phyloP scores from a whole-genome alignment of 2,888 invertebrate genomes.

The Andrena flavipes region DNA sequence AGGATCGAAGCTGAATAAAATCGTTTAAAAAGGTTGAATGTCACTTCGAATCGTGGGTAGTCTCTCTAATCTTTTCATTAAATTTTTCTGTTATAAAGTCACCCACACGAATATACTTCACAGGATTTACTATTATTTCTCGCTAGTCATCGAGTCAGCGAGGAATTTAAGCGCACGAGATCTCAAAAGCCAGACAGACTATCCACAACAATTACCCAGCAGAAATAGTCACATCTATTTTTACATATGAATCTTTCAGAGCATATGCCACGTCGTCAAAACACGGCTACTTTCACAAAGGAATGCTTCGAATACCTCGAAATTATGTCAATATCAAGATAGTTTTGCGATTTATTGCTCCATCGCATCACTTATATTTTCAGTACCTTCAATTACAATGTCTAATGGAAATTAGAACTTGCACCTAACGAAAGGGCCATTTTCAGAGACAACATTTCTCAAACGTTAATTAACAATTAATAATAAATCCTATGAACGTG shows the following conservation, averaged over 20 bases:
- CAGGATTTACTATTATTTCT: background rate
- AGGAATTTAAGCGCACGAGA: constrained; percentile 7
- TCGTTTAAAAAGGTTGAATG: too few relatives aligned
- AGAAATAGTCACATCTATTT: constrained; percentile 54
- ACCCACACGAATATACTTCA: background rate
- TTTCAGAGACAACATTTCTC: too few relatives aligned
- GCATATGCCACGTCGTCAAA: constrained; percentile 32
- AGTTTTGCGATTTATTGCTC: background rate
- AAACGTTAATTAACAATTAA: too few relatives aligned
- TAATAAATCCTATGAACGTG: too few relatives aligned
- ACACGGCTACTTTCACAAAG: background rate
- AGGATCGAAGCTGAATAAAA: too few relatives aligned
- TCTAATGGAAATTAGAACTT: background rate
- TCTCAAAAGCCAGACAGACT: constrained; percentile 9
- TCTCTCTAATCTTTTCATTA: too few relatives aligned
- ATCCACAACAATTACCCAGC: constrained; percentile 26
- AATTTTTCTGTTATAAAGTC: background rate
- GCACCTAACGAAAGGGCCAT: too few relatives aligned
- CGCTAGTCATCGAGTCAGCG: background rate
- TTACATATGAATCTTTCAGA: constrained; percentile 23
- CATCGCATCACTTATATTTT: background rate
- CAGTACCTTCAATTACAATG: background rate
- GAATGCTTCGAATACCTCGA: constrained; percentile 10
- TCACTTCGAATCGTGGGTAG: too few relatives aligned
- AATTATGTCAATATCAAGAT: constrained; percentile 5